A percentile compares a stretch with the other conserved stretches of the same genome.
phyloP scores from a whole-genome alignment of 37 sponge, comb jelly and placozoan genomes.

The Spongia lamella region DNA sequence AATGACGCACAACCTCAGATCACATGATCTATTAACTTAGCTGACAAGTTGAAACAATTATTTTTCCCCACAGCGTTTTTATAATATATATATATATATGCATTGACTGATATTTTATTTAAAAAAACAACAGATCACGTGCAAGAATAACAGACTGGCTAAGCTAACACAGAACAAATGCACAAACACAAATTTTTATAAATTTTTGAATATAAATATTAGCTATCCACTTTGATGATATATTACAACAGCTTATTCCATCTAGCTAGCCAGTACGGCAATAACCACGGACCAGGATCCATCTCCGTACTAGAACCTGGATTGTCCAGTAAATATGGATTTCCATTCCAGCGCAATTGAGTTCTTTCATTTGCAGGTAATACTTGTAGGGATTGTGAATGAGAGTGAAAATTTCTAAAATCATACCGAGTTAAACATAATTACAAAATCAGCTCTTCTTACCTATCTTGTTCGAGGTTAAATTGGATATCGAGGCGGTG shows the following conservation, averaged over 20 bases:
- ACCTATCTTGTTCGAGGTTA: constrained; percentile 80
- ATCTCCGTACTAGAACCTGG: constrained; percentile 55
- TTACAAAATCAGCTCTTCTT: neutral
- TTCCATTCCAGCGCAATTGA: constrained; percentile 78
- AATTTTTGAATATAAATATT: no score
- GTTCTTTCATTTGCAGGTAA: constrained; percentile 76
- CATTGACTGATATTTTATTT: no score
- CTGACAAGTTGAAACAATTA: no score
- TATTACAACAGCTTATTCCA: constrained; percentile 64
- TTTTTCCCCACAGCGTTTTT: no score
- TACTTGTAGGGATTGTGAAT: constrained; percentile 56
- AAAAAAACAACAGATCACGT: no score
- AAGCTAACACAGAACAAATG: no score
- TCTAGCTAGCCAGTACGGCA: constrained; percentile 81
- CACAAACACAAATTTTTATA: no score
- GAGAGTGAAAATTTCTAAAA: constrained; percentile 16
- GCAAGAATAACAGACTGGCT: no score
- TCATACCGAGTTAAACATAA: neutral
- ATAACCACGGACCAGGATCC: constrained; percentile 81
- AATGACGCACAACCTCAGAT: no score
- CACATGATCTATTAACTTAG: no score
- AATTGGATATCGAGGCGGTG: constrained; percentile 73
- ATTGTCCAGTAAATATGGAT: constrained; percentile 69
- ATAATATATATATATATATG: no score
- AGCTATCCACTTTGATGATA: no score